Evolutionary conservation across 2,888 invertebrate species (phyloP).

Genomic region (Leucophenga montana): DNA sequence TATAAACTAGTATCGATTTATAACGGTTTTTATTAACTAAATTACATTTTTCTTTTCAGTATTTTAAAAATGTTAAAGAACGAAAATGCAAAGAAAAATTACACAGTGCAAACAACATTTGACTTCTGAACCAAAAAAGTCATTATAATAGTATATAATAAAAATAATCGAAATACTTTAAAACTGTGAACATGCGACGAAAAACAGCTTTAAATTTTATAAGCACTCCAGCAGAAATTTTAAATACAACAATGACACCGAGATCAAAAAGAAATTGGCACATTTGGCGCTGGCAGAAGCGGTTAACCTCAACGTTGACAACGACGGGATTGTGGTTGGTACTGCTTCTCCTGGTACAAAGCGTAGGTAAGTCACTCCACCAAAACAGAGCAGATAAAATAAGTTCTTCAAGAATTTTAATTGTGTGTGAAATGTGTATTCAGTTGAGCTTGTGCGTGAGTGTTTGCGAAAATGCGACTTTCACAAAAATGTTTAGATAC

Average conservation of each 20-base stretch:
- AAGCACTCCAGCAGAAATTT: constrained; percentile 19
- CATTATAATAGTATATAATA: constrained; percentile 5
- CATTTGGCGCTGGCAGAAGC: constrained; percentile 6
- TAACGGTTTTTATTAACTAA: no score
- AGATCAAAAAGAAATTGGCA: constrained; percentile 48
- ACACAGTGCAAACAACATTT: constrained; percentile 37
- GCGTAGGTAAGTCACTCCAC: constrained; percentile 14
- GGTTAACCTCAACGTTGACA: background rate
- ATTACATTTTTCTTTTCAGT: constrained; percentile 38
- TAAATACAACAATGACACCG: constrained; percentile 56
- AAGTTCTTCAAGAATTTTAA: constrained; percentile 17
- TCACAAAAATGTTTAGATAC: background rate
- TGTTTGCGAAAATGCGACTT: background rate
- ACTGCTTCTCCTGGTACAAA: background rate
- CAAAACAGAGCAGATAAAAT: background rate
- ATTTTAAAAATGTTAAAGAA: constrained; percentile 37
- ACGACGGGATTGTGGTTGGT: background rate
- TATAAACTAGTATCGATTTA: no score
- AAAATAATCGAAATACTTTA: constrained; percentile 15
- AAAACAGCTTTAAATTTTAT: constrained; percentile 16
- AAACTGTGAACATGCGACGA: constrained; percentile 28
- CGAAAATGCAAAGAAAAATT: constrained; percentile 44
- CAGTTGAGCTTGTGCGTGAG: background rate
- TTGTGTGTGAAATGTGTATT: constrained; percentile 15
- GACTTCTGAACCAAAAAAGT: constrained; percentile 23